Percentiles rank a stretch among this genome's conserved stretches.
These are phyloP conservation scores for Hylaeus volcanicus DNA, from an alignment of 1,140 invertebrate genomes.

Conservation along the genomic window DNA sequence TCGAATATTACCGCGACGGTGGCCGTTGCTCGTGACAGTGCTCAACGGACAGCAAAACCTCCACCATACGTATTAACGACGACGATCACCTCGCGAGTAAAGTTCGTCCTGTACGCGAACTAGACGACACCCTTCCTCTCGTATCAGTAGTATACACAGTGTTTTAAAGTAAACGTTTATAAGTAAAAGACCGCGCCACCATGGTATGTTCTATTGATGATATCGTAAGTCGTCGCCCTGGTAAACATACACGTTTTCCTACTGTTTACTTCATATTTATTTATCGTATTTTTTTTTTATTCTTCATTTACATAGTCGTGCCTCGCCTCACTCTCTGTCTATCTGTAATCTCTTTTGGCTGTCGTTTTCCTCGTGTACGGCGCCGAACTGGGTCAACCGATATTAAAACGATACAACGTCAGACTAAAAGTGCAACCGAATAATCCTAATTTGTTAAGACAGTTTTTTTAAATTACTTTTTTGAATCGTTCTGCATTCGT, in stretches of 20 bases:
- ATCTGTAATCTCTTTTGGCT: slow-evolving; percentile 8
- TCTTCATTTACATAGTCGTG: slow-evolving; percentile 2
- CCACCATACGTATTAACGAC: slow-evolving; percentile 12
- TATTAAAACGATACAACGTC: background rate
- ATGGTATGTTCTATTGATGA: slow-evolving; percentile 80
- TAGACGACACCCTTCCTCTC: background rate
- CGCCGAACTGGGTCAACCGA: background rate
- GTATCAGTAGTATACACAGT: slow-evolving; percentile 2
- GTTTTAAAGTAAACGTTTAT: slow-evolving; percentile 16
- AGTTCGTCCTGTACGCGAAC: background rate
- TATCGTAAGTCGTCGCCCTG: slow-evolving; percentile 79
- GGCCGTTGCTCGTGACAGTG: slow-evolving; percentile 50
- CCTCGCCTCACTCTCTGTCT: slow-evolving; percentile 34
- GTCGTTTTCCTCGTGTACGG: background rate
- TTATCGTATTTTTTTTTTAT: slow-evolving; percentile 58
- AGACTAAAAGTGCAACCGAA: too few relatives aligned
- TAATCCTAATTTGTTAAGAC: too few relatives aligned
- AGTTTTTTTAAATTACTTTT: too few relatives aligned
- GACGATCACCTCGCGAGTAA: background rate
- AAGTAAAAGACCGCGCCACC: slow-evolving; percentile 57
- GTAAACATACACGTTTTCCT: slow-evolving; percentile 74
- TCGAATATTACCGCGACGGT: slow-evolving; percentile 75
- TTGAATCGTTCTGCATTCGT: too few relatives aligned
- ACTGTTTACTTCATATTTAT: slow-evolving; percentile 58
- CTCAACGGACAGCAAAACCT: slow-evolving; percentile 24